A percentile compares a stretch with the other conserved stretches of the same genome.
phyloP scores from a whole-genome alignment of 1,140 invertebrate genomes.

The Pseudobourletiella spinata region DNA sequence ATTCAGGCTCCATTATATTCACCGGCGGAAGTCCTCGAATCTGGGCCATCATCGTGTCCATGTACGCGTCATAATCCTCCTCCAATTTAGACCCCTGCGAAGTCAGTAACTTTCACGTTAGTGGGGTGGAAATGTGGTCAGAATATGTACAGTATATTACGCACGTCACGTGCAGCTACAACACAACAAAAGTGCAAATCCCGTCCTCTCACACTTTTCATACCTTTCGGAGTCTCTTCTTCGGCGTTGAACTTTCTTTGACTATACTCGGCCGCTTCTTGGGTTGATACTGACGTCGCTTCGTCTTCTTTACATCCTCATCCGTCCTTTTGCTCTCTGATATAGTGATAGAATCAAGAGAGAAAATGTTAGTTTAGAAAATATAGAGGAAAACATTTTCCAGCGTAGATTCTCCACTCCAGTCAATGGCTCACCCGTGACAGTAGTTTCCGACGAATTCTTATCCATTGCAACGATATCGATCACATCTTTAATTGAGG shows the following conservation, averaged over 20 bases:
- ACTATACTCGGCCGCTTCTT: conserved; percentile 62
- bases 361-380: background rate
- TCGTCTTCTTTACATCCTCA: conserved; percentile 62
- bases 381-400: background rate
- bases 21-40: conserved; percentile 71
- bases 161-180: no score
- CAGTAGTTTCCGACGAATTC: conserved; percentile 7
- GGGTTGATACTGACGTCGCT: conserved; percentile 71
- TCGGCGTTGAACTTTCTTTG: conserved; percentile 53
- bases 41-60: conserved; percentile 77
- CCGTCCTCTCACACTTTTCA: no score
- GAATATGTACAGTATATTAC: no score
- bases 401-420: background rate
- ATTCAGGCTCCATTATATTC: conserved; percentile 74
- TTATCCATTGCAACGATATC: conserved; percentile 24
- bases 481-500: conserved; percentile 19
- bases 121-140: no score
- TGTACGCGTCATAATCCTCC: conserved; percentile 83
- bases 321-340: conserved; percentile 14
- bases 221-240: conserved; percentile 69
- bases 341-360: no score
- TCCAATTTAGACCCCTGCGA: conserved; percentile 66
- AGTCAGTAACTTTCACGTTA: no score
- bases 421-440: conserved; percentile 12
- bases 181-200: no score